Evolutionary conservation across 2,113 vertebrate species (phyloP).

Genomic region (Illadopsis cleaveri): DNA sequence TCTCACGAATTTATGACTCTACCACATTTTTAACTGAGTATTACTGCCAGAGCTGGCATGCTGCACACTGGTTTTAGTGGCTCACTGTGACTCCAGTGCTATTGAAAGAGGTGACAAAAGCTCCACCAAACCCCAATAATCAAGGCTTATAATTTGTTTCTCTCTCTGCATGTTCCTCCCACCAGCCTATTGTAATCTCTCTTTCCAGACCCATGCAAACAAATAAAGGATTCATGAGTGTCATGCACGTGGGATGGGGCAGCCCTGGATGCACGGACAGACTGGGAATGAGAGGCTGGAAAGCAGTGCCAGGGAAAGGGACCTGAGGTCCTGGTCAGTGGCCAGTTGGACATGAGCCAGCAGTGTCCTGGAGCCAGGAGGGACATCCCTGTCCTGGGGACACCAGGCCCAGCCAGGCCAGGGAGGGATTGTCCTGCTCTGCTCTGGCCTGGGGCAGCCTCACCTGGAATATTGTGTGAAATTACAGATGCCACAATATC

Average conservation of each 20-base stretch:
- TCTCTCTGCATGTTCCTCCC: neutral
- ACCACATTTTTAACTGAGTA: neutral
- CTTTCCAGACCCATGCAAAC: neutral
- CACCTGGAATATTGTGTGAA: accelerated
- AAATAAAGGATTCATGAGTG: accelerated
- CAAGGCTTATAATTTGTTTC: neutral
- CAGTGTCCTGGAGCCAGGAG: neutral
- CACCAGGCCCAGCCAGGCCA: neutral
- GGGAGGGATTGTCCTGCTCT: neutral
- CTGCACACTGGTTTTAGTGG: neutral
- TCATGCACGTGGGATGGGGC: neutral
- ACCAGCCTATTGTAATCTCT: neutral
- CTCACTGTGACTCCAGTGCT: neutral
- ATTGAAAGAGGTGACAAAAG: neutral
- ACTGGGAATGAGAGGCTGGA: neutral
- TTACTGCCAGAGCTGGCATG: neutral
- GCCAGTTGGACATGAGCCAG: neutral
- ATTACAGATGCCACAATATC: neutral
- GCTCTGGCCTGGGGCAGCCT: accelerated
- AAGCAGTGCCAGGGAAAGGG: neutral
- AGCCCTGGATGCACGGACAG: neutral
- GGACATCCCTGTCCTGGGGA: neutral
- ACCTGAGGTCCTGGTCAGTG: neutral
- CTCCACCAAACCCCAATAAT: neutral
- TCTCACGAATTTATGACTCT: neutral